A percentile compares a stretch with the other conserved stretches of the same genome.
Evolutionary conservation across 2,113 vertebrate genomes (phyloP).

Genomic region (Callochromis pleurospilus): DNA sequence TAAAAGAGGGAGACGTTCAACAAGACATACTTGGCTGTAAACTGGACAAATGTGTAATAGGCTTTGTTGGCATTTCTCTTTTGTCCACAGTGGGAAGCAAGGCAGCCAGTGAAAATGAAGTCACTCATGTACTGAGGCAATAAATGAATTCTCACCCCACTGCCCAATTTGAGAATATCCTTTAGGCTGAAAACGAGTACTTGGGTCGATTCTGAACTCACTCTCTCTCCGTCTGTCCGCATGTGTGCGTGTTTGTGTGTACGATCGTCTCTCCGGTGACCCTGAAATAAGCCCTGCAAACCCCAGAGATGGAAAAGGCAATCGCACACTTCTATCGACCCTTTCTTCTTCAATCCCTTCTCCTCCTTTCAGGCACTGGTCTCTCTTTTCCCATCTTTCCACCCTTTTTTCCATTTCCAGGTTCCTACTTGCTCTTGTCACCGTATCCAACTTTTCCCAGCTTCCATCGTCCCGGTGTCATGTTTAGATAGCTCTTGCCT

Average conservation of each 20-base stretch:
- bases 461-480: neutral
- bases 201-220: neutral
- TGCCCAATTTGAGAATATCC: neutral
- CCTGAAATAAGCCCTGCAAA: neutral
- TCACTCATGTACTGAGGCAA: constrained; percentile 3
- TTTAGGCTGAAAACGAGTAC: constrained; percentile 1
- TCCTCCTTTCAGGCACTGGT: neutral
- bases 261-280: constrained; percentile 9
- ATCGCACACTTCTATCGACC: neutral
- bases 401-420: neutral
- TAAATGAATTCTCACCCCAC: constrained; percentile 13
- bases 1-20: neutral
- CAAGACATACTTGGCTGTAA: neutral
- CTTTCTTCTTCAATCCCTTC: neutral
- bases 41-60: constrained; percentile 10
- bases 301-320: constrained; percentile 18
- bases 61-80: constrained; percentile 19
- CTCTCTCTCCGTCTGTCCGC: neutral
- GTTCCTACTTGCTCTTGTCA: neutral
- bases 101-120: constrained; percentile 4
- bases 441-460: neutral
- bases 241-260: neutral
- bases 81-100: neutral
- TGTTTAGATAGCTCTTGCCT: neutral
- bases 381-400: neutral